Base-by-base conservation (phyloP, 2,113 vertebrate species). In the Myodes glareolus region DNA sequence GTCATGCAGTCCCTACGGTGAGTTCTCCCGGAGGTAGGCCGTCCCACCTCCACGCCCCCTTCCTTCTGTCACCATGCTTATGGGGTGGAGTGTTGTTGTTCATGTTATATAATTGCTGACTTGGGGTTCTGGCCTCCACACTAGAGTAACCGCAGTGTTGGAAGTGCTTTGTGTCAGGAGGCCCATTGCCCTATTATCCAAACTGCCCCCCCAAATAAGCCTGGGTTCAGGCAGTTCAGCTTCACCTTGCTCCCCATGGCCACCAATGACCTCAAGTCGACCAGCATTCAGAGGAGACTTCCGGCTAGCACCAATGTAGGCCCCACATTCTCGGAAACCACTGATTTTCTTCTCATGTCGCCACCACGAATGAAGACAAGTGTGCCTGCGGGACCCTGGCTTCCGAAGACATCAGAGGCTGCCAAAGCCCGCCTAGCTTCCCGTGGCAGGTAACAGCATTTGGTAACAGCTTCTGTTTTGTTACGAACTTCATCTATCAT, bases 381-480 rank as follows among this genome's bases (percentile, higher is more conserved):
- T 99, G 98, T 95, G 98, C 98, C 0, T 99, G 99, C n/a, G 98
- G 99, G 92, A 95, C 91, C 97, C 88, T 98, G 85, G 85, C 92
- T 50, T 80, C 94, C 0, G 13, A 84, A 8, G 81, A 94, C 42
- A 36, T 36, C 52, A 3, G 1, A 89, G 82, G 27, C 73, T 65
- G 65, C 63, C 78, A 25, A 90, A 67, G 68, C 91, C 90, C 0
- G 0, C 81, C 55, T 16, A 96, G 2, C 58, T 99, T 99, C 95
- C 99, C 99, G 17, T 99, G 99, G 99, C 99, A 99, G 99, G 99
- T 99, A 98, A 93, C 87, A 77, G 76, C 29, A 5, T 39, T 10
- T n/a, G 4, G 4, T 89, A 94, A 31, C 10, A 55, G 0, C 2
- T 12, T 89, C 78, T 65, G 19, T 39, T 47, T 68, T 50, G n/a